Evolutionary conservation across 2,797 vertebrate genomes (phyloP).

Genomic region (Ctenopoma multispine): DNA sequence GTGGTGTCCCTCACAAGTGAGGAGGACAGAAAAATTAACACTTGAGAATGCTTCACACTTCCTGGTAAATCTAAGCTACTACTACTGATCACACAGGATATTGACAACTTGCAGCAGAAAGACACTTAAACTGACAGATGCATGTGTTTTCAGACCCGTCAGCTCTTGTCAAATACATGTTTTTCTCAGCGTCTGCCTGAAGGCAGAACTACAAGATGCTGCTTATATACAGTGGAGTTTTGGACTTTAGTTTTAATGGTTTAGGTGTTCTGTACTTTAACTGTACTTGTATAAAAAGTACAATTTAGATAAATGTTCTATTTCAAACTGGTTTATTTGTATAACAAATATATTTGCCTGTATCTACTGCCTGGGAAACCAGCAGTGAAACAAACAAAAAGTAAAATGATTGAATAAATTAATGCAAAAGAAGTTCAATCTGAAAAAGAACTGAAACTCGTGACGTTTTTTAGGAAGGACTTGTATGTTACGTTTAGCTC

Average conservation of each 20-base stretch:
- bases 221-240: too few relatives aligned
- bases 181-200: neutral
- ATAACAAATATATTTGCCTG: too few relatives aligned
- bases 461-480: too few relatives aligned
- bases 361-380: too few relatives aligned
- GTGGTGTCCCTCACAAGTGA: neutral
- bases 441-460: neutral
- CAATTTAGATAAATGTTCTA: too few relatives aligned
- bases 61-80: slow-evolving; percentile 7
- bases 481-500: slow-evolving; percentile 5
- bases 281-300: too few relatives aligned
- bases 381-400: neutral
- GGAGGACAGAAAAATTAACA: neutral
- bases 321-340: too few relatives aligned
- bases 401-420: neutral
- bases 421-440: slow-evolving; percentile 4
- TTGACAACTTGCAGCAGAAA: slow-evolving; percentile 1
- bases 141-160: neutral
- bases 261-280: neutral
- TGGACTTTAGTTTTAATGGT: neutral
- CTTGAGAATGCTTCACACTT: neutral
- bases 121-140: neutral
- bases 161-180: slow-evolving; percentile 3
- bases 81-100: neutral
- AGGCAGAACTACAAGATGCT: too few relatives aligned